phyloP scores from a whole-genome alignment of 2,888 invertebrate genomes.

The Himalopsyche anomala region DNA sequence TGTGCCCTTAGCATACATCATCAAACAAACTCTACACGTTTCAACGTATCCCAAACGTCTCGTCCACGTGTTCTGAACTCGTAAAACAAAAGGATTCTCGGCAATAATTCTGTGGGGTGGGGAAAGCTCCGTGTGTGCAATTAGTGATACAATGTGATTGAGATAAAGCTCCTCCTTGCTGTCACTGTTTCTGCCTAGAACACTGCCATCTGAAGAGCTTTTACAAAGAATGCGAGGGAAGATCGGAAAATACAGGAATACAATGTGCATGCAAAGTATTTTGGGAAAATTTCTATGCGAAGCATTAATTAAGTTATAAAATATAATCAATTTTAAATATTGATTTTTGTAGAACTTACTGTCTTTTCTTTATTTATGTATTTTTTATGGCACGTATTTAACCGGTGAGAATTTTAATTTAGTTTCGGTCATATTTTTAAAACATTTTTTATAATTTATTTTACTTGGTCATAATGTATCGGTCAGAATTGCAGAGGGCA shows the following conservation, averaged over 20 bases:
- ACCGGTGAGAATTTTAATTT: too few relatives aligned
- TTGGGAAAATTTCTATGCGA: too few relatives aligned
- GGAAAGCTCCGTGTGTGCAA: constrained; percentile 7
- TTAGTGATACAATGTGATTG: constrained; percentile 31
- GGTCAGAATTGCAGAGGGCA: too few relatives aligned
- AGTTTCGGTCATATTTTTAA: too few relatives aligned
- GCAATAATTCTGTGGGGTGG: neutral
- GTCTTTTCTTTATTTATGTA: too few relatives aligned
- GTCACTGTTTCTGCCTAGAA: constrained; percentile 6
- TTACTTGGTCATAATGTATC: too few relatives aligned
- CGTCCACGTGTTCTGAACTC: constrained; percentile 12
- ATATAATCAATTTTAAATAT: too few relatives aligned
- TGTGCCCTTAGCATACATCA: neutral
- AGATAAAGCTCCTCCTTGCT: constrained; percentile 7
- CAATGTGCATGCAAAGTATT: neutral
- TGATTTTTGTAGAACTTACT: too few relatives aligned
- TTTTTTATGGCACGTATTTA: too few relatives aligned
- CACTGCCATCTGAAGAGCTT: neutral
- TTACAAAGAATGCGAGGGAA: neutral
- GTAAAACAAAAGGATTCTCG: neutral
- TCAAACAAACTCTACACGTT: constrained; percentile 13
- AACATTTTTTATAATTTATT: too few relatives aligned
- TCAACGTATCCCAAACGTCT: neutral
- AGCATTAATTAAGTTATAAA: too few relatives aligned
- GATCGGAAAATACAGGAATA: neutral